Evolutionary conservation across 2,888 invertebrate genomes (phyloP), one percentile per base, ranked within the genome.

Genomic region (Isotomurus palustris): DNA sequence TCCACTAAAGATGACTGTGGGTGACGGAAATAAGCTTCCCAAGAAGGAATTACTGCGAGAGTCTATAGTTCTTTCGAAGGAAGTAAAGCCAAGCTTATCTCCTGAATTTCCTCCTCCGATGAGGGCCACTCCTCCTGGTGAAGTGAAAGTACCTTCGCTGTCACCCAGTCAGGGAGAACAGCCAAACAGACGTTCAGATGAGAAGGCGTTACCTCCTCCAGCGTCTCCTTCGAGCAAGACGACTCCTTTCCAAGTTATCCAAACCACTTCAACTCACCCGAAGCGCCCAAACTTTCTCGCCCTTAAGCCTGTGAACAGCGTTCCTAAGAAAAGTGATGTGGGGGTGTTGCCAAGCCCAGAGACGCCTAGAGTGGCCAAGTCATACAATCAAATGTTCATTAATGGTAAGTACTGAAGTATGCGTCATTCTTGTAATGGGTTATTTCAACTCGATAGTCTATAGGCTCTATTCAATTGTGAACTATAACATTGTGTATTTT

Each of bases 341-440:
- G 62, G 64, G 28, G 86, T 89, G 10, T 77, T 93, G 51, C 87
- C 92, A 48, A 91, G 91, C 61, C 92, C 93, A 0, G 92, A 93
- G 76, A 93, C 92, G 0, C 92, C 92, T 10, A 79, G 92, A 17
- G 90, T 91, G 1, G 87, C 88, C 38, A 92, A 92, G 74, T 87
- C 89, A 28, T 91, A 90, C 73, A 88, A 89, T 41, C 91, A 93
- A 75, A 81, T 91, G 58, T 90, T 88, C 76, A 78, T 91, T 60
- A 91, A 92, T 74, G 92, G 92, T 32, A 90, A 73, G 49, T 36
- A 14, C n/a, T 19, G 29, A 19, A 25, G 24, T 40, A 40, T 43
- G 50, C n/a, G 21, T 21, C 43, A 51, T 38, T 40, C 24, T 21
- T 35, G 14, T 10, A 8, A 32, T 32, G 8, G 14, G 14, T 32